Percentiles rank a stretch among this genome's conserved stretches.
Evolutionary conservation across 2,113 vertebrate genomes (phyloP).

Genomic region (Lophura nycthemera): DNA sequence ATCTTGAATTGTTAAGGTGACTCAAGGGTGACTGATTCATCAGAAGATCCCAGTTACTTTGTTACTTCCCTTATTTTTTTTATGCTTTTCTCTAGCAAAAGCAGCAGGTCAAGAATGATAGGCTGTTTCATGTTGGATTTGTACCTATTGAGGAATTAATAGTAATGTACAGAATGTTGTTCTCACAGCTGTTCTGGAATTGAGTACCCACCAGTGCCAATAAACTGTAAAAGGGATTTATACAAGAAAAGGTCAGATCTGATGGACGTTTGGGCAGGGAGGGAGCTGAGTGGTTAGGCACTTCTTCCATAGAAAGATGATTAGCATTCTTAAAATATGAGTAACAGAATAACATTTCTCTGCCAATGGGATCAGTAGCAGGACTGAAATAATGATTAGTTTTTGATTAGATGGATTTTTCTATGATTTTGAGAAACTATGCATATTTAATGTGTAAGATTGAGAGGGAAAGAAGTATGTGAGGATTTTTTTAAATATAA

Average conservation of each 20-base stretch:
- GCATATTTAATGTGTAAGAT: not conserved
- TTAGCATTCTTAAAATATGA: not conserved
- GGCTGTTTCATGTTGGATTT: not conserved
- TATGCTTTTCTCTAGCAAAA: not conserved
- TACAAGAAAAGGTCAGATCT: not conserved
- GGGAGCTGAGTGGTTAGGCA: not conserved
- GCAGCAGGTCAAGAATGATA: not conserved
- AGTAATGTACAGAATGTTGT: not conserved
- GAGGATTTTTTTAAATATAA: not conserved
- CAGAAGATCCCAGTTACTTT: not conserved
- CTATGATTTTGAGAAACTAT: not conserved
- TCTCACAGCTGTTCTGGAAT: slow-evolving; percentile 14
- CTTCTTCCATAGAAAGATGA: not conserved
- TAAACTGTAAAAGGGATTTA: not conserved
- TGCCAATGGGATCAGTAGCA: not conserved
- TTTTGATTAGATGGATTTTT: not conserved
- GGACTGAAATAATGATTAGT: not conserved
- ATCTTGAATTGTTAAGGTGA: not conserved
- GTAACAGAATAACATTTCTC: not conserved
- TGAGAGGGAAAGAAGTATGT: not conserved
- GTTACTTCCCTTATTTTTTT: not conserved
- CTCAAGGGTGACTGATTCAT: not conserved
- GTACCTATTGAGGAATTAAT: not conserved
- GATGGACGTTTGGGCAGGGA: not conserved
- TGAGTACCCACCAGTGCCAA: not conserved